Base-by-base conservation (phyloP, 2,113 vertebrate species). In the Sminthopsis crassicaudata region DNA sequence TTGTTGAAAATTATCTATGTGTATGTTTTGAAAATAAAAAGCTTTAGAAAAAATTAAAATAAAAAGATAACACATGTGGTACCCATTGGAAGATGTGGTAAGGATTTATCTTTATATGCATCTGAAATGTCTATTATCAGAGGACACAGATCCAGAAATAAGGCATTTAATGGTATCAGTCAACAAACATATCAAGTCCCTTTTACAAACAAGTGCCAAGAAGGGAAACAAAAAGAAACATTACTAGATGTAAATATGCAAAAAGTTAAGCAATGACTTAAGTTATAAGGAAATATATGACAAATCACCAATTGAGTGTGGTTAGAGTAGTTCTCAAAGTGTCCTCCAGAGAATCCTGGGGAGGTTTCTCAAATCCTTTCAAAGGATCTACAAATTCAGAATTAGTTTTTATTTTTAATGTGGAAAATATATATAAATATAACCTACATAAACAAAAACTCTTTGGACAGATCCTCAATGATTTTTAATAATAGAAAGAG, bases 51-150 rank as follows among this genome's bases (percentile, higher is more conserved):
- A 51, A 48, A 48, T 48, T 51, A 51, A 51, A 51, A 51, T 9
- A 51, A 51, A 51, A 51, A 11, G 60, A 36, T 16, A 67, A 67
- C 60, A 36, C 36, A 36, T 67, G 27, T 36, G 30, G 12, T 67
- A 67, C 30, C 5, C 30, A 52, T 94, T 53, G 89, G 36, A 93
- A 96, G 93, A 96, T 16, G 25, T 76, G n/a, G 36, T 92, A 53
- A 93, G 91, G 90, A 53, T 26, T 52, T 60, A 89, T 90, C 22
- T 25, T 95, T 92, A 30, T 95, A 67, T 36, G 23, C 23, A 94
- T 92, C 92, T 6, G 16, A 54, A 93, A 90, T 16, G 60, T 91
- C 53, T 52, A 90, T 27, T 67, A 54, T 23, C 52, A 55, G 51
- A 90, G 46, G 84, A 95, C 46, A 23, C 19, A 46, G 55, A 52